Conservation (phyloP, 64 coral and sea anemone genomes). For the Montipora cactus region DNA sequence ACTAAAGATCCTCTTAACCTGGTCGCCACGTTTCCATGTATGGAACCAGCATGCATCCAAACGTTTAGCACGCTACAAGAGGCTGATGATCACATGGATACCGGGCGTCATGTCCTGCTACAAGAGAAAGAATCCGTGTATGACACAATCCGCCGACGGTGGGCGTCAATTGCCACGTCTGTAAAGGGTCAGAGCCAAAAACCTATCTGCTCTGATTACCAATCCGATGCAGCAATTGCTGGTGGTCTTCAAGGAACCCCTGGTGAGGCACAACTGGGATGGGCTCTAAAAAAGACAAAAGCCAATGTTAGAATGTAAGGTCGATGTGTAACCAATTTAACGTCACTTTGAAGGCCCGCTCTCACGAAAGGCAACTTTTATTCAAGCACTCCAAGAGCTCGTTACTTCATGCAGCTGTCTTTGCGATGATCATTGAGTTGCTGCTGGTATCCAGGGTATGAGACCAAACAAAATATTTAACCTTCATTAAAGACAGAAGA, state of each 20-base stretch:
- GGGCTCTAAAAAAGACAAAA: background rate
- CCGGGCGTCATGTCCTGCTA: too few relatives aligned
- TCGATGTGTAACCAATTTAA: background rate
- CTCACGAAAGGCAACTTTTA: constrained; percentile 1
- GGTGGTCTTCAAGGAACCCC: background rate
- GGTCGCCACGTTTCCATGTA: background rate
- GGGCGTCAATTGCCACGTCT: constrained; percentile 8
- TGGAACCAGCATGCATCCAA: background rate
- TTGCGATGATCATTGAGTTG: background rate
- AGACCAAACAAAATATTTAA: background rate
- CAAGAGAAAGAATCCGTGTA: too few relatives aligned
- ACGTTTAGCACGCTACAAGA: background rate
- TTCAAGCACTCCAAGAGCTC: background rate
- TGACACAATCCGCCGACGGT: background rate
- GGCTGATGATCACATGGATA: background rate
- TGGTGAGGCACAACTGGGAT: background rate
- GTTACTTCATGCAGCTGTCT: background rate
- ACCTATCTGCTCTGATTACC: background rate
- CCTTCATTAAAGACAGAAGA: background rate
- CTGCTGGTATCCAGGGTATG: background rate
- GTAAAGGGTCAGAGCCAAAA: constrained; percentile 43
- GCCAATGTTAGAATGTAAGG: background rate
- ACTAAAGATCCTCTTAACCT: background rate
- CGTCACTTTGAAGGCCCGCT: background rate
- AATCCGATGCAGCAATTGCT: background rate